Conservation (phyloP, 2,888 invertebrate species). For the Oscheius sp. region DNA sequence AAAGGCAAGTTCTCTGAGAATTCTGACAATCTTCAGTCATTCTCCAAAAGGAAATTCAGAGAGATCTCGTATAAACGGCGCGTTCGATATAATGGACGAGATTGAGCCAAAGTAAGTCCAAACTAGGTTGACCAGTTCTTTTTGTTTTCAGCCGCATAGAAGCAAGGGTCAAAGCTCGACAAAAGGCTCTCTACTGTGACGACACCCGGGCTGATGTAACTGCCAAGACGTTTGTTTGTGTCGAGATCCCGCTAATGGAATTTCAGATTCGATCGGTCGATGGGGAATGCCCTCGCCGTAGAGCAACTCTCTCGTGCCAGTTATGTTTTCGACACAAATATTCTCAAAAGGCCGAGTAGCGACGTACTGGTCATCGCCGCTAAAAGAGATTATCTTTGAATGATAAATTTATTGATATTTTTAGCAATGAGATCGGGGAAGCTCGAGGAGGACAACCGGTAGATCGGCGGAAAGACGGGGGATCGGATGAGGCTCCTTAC, state of each 20-base stretch:
- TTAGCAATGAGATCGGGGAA: constrained; percentile 16
- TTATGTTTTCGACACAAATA: constrained; percentile 49
- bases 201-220: constrained; percentile 46
- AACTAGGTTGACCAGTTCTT: background rate
- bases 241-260: background rate
- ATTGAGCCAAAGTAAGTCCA: constrained; percentile 38
- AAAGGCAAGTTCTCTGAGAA: constrained; percentile 20
- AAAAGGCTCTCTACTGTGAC: constrained; percentile 40
- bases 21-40: background rate
- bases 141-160: constrained; percentile 46
- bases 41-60: background rate
- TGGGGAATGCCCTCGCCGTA: constrained; percentile 53
- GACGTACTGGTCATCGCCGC: constrained; percentile 53
- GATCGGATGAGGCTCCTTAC: constrained; percentile 51
- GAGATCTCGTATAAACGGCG: constrained; percentile 41
- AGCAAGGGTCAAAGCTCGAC: constrained; percentile 43
- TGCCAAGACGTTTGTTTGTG: constrained; percentile 42
- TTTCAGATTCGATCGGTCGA: constrained; percentile 52
- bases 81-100: constrained; percentile 48
- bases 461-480: constrained; percentile 53
- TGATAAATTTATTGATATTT: background rate
- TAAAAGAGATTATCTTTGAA: constrained; percentile 50
- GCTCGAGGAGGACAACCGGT: constrained; percentile 54
- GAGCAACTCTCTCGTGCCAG: constrained; percentile 51
- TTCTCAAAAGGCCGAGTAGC: constrained; percentile 39